Evolutionary conservation across 2,797 vertebrate species (phyloP), one percentile per base, ranked within the genome.

Genomic region (Heteromormyrus szaboi): DNA sequence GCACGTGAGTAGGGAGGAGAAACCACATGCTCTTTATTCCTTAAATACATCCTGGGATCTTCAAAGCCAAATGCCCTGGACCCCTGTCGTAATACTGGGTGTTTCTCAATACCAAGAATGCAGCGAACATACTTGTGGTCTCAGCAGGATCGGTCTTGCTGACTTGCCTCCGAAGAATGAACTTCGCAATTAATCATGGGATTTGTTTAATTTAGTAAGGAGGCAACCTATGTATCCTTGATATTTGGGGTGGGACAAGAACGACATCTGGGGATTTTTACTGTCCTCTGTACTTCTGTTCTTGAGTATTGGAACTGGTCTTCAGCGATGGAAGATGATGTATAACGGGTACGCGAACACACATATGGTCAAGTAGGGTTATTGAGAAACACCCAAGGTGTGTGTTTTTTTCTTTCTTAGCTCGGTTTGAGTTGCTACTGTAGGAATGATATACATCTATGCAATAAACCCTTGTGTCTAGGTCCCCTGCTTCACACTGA

Each of bases 1-100:
- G 96, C 93, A 95, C 97, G 98, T 99, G 92, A 95, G 98, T 92
- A 9, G 5, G 17, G 54, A 19, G 17, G 54, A 59, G n/a, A 62
- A n/a, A 65, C 72, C 50, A 46, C 25, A 14, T 46, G 3, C 1
- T 14, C 25, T 50, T 25, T 25, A 85, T 51, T 25, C 11, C 44
- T 50, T 51, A 46, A 25, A 50, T 85, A 29, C 84, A 17, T 54
- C 48, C 84, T 25, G 5, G 84, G 48, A 29, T 53, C n/a, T 85
- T 65, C 62, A 51, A 53, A 17, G 48, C 19, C n/a, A n/a, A 46
- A 85, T 14, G 48, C 25, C 48, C 37, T 46, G 19, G 37, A 46
- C 19, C 41, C 2, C 41, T 14, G 12, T 54, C 11, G 54, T 46
- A 81, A 22, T 46, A 81, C 9, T 65, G 62, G 62, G 62, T 65